Evolutionary conservation across 2,888 invertebrate species (phyloP).

Genomic region (Dendrolimus pini): DNA sequence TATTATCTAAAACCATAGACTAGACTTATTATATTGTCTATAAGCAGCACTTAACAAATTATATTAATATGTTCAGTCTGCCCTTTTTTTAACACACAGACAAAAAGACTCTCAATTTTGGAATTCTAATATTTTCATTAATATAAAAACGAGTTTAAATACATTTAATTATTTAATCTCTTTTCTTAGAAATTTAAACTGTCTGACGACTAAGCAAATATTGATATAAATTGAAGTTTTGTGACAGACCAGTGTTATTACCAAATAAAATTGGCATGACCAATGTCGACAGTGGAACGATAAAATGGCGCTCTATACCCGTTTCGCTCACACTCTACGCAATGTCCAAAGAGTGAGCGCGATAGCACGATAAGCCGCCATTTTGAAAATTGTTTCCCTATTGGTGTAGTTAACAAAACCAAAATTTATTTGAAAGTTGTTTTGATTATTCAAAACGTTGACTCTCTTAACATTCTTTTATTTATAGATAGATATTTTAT

Average conservation of each 20-base stretch:
- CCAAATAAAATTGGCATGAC: background rate
- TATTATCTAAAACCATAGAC: no score
- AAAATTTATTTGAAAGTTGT: slow-evolving; percentile 15
- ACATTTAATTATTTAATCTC: no score
- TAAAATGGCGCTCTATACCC: background rate
- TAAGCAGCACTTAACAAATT: no score
- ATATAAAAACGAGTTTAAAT: no score
- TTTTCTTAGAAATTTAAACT: no score
- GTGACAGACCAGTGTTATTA: background rate
- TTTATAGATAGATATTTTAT: background rate
- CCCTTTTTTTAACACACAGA: no score
- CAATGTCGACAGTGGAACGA: background rate
- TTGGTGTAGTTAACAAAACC: slow-evolving; percentile 12
- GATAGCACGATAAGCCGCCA: background rate
- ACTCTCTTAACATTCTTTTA: slow-evolving; percentile 9
- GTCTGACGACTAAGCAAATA: no score
- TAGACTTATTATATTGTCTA: no score
- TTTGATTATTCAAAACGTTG: slow-evolving; percentile 9
- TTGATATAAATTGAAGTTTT: no score
- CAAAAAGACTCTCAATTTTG: no score
- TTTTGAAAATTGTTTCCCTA: slow-evolving; percentile 10
- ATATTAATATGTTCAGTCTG: no score
- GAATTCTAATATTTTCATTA: no score
- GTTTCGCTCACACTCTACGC: background rate
- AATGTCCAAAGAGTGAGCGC: background rate